Percentiles rank a stretch among this genome's conserved stretches.
These are phyloP conservation scores for Sisyra nigra DNA, from an alignment of 2,888 invertebrate species.

Conservation along the genomic window DNA sequence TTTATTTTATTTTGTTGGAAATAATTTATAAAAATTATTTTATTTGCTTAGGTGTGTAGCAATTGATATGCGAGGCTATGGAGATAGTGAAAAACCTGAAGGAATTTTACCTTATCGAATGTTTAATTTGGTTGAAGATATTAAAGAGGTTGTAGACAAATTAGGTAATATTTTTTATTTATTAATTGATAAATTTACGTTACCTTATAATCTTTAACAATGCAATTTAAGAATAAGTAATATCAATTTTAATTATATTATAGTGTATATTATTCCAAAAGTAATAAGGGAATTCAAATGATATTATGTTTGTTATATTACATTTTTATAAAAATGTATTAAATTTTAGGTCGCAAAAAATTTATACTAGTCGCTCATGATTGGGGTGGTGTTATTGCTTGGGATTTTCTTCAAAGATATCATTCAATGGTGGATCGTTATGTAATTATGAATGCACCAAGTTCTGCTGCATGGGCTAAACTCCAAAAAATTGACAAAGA, in stretches of 20 bases:
- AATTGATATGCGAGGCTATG: slow-evolving; percentile 52
- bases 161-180: slow-evolving; percentile 12
- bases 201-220: no score
- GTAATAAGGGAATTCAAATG: no score
- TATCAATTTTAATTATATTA: no score
- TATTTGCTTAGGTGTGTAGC: slow-evolving; percentile 40
- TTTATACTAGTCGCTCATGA: slow-evolving; percentile 45
- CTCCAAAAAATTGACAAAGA: background rate
- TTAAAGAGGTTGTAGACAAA: slow-evolving; percentile 26
- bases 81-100: slow-evolving; percentile 47
- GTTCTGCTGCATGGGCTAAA: slow-evolving; percentile 14
- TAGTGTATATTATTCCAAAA: no score
- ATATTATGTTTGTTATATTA: background rate
- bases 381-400: slow-evolving; percentile 48
- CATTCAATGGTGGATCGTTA: slow-evolving; percentile 37
- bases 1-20: background rate
- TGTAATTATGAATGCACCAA: slow-evolving; percentile 37
- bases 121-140: slow-evolving; percentile 27
- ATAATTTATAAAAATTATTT: background rate
- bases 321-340: background rate
- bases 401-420: slow-evolving; percentile 32
- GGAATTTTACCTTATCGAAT: slow-evolving; percentile 23
- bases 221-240: no score
- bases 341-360: slow-evolving; percentile 30
- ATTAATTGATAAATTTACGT: no score